phyloP scores from a whole-genome alignment of 2,888 invertebrate genomes.

The Portevinia maculata region DNA sequence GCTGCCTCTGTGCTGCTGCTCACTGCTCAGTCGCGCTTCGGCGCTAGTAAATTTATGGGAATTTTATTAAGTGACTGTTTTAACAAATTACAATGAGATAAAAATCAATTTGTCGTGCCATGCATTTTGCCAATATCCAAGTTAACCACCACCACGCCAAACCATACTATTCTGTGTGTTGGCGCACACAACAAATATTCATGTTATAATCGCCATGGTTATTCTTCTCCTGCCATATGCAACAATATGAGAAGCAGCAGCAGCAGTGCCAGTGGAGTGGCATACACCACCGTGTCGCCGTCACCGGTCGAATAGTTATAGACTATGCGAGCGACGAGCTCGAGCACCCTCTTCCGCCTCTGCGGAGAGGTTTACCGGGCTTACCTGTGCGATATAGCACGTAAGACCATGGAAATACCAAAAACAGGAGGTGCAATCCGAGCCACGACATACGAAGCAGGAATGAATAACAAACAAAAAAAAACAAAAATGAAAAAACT shows the following conservation, averaged over 20 bases:
- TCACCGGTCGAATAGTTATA: constrained; percentile 43
- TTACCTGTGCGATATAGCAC: constrained; percentile 64
- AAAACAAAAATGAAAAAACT: too few species aligned
- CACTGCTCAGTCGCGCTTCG: constrained; percentile 64
- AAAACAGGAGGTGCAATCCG: constrained; percentile 58
- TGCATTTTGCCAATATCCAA: constrained; percentile 73
- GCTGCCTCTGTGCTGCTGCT: constrained; percentile 55
- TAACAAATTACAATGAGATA: constrained; percentile 76
- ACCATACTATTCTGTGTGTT: constrained; percentile 1
- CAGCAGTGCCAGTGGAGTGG: constrained; percentile 22
- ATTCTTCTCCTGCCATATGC: constrained; percentile 70
- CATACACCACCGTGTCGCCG: constrained; percentile 11
- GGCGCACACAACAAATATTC: constrained; percentile 63
- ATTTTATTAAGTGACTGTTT: constrained; percentile 76
- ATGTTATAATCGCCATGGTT: constrained; percentile 66
- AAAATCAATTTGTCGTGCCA: constrained; percentile 75
- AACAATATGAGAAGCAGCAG: constrained; percentile 57
- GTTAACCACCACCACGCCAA: constrained; percentile 37
- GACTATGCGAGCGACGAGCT: constrained; percentile 56
- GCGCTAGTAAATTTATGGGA: constrained; percentile 75
- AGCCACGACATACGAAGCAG: constrained; percentile 52
- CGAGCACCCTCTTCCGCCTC: constrained; percentile 43
- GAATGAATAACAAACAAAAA: constrained; percentile 13
- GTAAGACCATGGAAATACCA: constrained; percentile 71
- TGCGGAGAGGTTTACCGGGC: constrained; percentile 42